Base-by-base conservation (phyloP, 2,113 vertebrate genomes). In the Ibidorhyncha struthersii region DNA sequence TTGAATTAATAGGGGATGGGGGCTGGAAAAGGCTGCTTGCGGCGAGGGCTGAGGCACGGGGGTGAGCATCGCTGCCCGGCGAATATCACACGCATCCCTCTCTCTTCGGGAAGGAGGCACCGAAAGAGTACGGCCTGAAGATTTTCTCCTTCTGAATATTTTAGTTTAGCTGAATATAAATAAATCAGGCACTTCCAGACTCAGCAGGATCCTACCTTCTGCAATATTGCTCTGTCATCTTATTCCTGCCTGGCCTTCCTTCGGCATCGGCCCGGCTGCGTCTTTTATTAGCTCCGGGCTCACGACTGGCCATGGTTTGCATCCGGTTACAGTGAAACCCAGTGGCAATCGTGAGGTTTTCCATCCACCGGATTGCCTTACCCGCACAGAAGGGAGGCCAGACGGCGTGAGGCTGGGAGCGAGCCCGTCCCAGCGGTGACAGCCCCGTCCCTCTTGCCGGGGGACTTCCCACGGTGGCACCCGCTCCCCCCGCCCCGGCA, bases 171-270 rank as follows among this genome's bases (percentile, higher is more conserved):
- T 71, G 86, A 93, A 83, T 83, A 94, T 93, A 94, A 94, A 95
- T 95, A 96, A 96, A 95, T 89, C 76, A 90, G 78, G 58, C 74
- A 29, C 82, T 72, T 95, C 88, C 82, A 88, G 94, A 95, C 92
- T 96, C 96, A 96, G 96, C 94, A 96, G 82, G 92, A 88, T 94
- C 85, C 95, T 94, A 36, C 74, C 85, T 95, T 52, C 88, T 95
- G 90, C 4, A 30, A 72, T 97, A 97, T 95, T 97, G 95, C 96
- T 96, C 92, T 93, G 92, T 97, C 96, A 97, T 96, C 88, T 92
- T 55, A 67, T 94, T 94, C 88, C 94, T 94, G 61, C 95, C 74
- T 5, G 16, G 71, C 49, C 82, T 94, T 95, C 92, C 95, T 80
- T 82, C 10, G 0, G 32, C 95, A 87, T 49, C 6, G 1, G 81